phyloP scores from a whole-genome alignment of 2,113 vertebrate genomes.

The Bungarus multicinctus region DNA sequence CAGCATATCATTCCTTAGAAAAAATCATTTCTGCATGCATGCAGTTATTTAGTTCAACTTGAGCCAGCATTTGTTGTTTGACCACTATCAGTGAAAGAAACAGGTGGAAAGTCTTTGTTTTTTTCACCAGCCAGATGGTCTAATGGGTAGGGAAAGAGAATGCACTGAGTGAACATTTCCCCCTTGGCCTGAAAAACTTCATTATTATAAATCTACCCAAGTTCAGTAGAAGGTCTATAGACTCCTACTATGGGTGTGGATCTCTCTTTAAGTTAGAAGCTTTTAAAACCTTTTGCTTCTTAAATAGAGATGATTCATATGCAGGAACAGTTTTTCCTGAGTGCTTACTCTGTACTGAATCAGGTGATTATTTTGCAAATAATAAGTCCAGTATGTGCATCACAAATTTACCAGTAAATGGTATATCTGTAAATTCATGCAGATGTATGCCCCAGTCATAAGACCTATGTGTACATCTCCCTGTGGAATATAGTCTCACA shows the following conservation, averaged over 20 bases:
- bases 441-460: neutral
- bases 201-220: too few relatives aligned
- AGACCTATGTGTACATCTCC: neutral
- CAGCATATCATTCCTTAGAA: neutral
- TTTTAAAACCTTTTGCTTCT: neutral
- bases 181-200: too few relatives aligned
- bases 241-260: neutral
- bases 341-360: neutral
- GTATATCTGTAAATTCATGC: neutral
- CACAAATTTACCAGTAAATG: neutral
- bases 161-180: neutral
- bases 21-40: neutral
- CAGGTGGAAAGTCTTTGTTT: neutral
- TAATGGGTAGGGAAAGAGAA: neutral
- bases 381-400: neutral
- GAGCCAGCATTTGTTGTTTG: neutral
- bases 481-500: neutral
- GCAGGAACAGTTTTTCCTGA: neutral
- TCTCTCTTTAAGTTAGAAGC: neutral
- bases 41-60: neutral
- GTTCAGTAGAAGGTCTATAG: neutral
- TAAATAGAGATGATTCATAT: neutral
- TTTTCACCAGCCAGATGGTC: neutral
- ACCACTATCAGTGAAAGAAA: neutral
- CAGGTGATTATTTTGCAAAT: neutral